Percentiles rank a stretch among this genome's conserved stretches.
These are phyloP conservation scores for Drosophila varians DNA, from an alignment of 1,140 invertebrate genomes.

Conservation along the genomic window DNA sequence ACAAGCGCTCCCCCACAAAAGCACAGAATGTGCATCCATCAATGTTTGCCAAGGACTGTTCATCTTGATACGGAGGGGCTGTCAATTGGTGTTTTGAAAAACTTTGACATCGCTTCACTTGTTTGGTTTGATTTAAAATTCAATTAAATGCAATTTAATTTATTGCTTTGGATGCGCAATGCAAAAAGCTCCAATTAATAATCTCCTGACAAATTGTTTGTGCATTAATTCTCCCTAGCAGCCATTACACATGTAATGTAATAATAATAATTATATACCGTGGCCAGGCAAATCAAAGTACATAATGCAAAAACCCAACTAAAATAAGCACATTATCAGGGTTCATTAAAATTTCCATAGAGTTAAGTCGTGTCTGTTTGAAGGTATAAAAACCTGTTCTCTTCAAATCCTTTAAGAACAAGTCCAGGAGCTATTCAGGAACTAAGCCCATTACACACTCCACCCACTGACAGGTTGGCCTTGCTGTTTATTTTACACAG, in stretches of 20 bases:
- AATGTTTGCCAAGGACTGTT: conserved; percentile 7
- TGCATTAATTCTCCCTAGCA: conserved; percentile 43
- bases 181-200: conserved; percentile 50
- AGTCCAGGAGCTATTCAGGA: neutral
- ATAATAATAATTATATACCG: conserved; percentile 41
- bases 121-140: conserved; percentile 43
- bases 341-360: conserved; percentile 23
- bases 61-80: conserved; percentile 14
- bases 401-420: conserved; percentile 34
- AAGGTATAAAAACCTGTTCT: conserved; percentile 10
- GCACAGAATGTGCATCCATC: conserved; percentile 9
- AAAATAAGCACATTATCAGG: conserved; percentile 6
- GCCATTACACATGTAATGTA: conserved; percentile 33
- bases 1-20: conserved; percentile 13
- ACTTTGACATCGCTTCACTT: conserved; percentile 15
- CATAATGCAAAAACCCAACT: conserved; percentile 27
- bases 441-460: conserved; percentile 43
- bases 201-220: conserved; percentile 40
- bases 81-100: conserved; percentile 15
- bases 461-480: conserved; percentile 23
- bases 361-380: neutral
- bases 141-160: conserved; percentile 51
- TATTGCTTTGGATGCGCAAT: conserved; percentile 8
- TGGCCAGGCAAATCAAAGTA: conserved; percentile 31
- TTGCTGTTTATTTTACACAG: conserved; percentile 73